These are phyloP conservation scores for Mycetomoellerius zeteki DNA, from an alignment of 1,140 invertebrate species.

Conservation along the genomic window DNA sequence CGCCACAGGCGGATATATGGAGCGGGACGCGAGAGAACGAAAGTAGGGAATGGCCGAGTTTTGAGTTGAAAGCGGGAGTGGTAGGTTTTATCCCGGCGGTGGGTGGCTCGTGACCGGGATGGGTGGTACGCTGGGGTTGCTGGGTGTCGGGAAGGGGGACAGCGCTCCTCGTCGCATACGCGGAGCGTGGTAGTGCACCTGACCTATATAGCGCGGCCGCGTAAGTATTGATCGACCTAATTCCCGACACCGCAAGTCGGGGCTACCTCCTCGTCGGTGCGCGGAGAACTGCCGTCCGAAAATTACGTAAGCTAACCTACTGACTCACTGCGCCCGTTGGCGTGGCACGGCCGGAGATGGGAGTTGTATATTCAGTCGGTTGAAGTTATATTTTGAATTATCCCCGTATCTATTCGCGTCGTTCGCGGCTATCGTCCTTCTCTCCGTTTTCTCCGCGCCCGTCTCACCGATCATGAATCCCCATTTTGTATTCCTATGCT, in stretches of 20 bases:
- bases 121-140: conserved; percentile 56
- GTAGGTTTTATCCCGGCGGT: conserved; percentile 64
- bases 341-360: conserved; percentile 64
- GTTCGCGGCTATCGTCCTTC: conserved; percentile 24
- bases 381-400: conserved; percentile 34
- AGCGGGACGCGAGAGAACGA: conserved; percentile 49
- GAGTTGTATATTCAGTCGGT: conserved; percentile 46
- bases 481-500: neutral
- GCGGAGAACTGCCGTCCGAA: conserved; percentile 73
- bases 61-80: conserved; percentile 61
- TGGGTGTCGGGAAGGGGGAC: conserved; percentile 27
- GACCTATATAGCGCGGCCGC: conserved; percentile 81
- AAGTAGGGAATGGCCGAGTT: conserved; percentile 59
- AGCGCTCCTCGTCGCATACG: conserved; percentile 60
- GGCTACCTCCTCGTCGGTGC: conserved; percentile 60
- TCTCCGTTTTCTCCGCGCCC: neutral
- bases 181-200: conserved; percentile 82
- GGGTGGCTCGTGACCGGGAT: conserved; percentile 43
- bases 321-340: conserved; percentile 81
- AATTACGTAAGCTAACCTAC: conserved; percentile 84
- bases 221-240: conserved; percentile 85
- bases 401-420: conserved; percentile 40
- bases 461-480: neutral
- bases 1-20: neutral
- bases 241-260: conserved; percentile 72